Evolutionary conservation across 2,888 invertebrate genomes (phyloP).

Genomic region (Phaonia tiefii): DNA sequence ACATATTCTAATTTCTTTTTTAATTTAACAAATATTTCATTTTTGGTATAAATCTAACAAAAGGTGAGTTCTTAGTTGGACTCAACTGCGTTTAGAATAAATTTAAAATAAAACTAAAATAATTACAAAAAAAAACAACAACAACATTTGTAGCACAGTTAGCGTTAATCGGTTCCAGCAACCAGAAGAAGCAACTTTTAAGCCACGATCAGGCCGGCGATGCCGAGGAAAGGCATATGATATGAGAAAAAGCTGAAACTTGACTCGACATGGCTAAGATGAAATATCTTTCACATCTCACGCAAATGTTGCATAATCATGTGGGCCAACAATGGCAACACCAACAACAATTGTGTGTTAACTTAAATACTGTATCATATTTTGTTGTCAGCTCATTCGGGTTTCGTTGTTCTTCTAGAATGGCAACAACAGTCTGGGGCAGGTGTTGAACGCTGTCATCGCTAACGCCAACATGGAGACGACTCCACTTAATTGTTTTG

Average conservation of each 20-base stretch:
- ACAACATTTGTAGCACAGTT: slow-evolving; percentile 58
- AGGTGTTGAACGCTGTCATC: slow-evolving; percentile 23
- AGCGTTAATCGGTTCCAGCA: not conserved
- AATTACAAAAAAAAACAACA: not conserved
- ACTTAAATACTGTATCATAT: not conserved
- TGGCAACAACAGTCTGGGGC: not conserved
- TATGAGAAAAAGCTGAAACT: too few species aligned
- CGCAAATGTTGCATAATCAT: slow-evolving; percentile 59
- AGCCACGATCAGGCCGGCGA: not conserved
- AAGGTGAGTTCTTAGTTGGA: too few species aligned
- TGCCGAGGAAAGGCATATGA: not conserved
- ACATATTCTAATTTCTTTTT: too few species aligned
- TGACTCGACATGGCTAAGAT: not conserved
- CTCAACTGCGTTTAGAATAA: not conserved
- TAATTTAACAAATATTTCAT: too few species aligned
- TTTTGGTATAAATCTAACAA: too few species aligned
- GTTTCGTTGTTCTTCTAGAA: not conserved
- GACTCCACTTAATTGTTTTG: not conserved
- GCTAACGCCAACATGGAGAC: not conserved
- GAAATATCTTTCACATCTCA: slow-evolving; percentile 29
- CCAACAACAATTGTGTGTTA: slow-evolving; percentile 14
- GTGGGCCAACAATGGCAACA: slow-evolving; percentile 24
- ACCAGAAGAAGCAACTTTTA: not conserved
- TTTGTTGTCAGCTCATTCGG: not conserved
- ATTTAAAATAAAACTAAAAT: not conserved